A percentile compares a stretch with the other conserved stretches of the same genome.
Evolutionary conservation across 2,113 vertebrate genomes (phyloP).

Genomic region (Agapornis roseicollis): DNA sequence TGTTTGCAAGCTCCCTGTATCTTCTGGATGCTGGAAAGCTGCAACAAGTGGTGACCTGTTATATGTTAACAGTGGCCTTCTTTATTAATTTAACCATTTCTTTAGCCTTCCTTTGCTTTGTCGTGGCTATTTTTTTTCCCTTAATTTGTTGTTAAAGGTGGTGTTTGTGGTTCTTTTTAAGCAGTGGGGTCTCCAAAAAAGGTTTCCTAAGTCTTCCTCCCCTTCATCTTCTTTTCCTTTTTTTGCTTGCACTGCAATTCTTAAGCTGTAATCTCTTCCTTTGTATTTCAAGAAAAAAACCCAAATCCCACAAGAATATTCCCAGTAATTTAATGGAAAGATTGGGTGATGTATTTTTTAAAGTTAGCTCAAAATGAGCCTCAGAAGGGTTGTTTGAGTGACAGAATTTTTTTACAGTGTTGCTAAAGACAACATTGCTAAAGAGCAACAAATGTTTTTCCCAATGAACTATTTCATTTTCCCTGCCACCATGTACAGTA

Average conservation of each 20-base stretch:
- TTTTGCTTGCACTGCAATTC: neutral
- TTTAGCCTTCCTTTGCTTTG: neutral
- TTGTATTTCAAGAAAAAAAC: neutral
- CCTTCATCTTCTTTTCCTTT: neutral
- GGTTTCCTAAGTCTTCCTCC: neutral
- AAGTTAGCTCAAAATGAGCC: neutral
- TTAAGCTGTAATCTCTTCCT: neutral
- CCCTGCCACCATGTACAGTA: neutral
- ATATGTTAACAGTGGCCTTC: neutral
- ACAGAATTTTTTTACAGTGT: neutral
- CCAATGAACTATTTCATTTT: neutral
- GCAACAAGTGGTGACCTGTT: neutral
- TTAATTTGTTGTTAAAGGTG: neutral
- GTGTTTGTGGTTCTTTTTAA: neutral
- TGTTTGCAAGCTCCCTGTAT: neutral
- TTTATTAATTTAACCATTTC: neutral
- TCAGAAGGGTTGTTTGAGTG: neutral
- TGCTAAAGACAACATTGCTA: neutral
- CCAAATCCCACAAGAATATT: neutral
- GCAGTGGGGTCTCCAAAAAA: neutral
- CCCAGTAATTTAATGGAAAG: neutral
- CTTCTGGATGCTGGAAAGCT: neutral
- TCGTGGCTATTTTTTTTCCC: neutral
- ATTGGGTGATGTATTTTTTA: neutral
- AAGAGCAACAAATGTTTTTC: conserved; percentile 2